These are phyloP conservation scores for Colletes latitarsis DNA, from an alignment of 1,140 invertebrate genomes.

Conservation along the genomic window DNA sequence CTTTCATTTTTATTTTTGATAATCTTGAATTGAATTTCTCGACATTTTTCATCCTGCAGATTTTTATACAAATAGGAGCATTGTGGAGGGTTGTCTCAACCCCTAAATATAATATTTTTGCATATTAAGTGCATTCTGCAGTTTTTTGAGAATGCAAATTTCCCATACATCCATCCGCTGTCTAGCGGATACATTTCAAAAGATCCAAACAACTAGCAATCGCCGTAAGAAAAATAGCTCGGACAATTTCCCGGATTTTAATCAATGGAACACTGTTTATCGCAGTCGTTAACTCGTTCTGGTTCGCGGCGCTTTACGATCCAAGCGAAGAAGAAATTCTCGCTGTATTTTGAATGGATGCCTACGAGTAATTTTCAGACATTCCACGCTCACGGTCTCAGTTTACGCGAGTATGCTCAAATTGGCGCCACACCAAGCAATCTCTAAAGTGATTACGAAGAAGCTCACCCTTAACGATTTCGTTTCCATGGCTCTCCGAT, in stretches of 20 bases:
- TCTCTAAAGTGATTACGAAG: constrained; percentile 22
- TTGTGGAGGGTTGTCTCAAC: no score
- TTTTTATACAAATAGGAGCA: no score
- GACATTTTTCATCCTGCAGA: no score
- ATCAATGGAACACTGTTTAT: not conserved
- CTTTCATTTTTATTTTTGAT: no score
- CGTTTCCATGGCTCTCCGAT: not conserved
- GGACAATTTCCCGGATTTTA: not conserved
- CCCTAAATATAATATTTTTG: no score
- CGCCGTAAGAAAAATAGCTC: no score
- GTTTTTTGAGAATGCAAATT: no score
- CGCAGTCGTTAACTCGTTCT: not conserved
- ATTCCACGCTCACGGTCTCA: constrained; percentile 18
- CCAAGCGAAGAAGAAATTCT: not conserved
- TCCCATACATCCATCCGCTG: no score
- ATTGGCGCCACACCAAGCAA: constrained; percentile 32
- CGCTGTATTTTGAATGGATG: not conserved
- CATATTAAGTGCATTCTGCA: no score
- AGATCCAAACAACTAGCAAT: no score
- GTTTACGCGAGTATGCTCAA: constrained; percentile 4
- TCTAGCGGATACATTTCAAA: no score
- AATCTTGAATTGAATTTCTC: no score
- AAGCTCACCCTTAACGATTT: constrained; percentile 19
- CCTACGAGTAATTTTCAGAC: constrained; percentile 14
- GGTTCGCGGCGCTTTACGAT: not conserved